Evolutionary conservation across 2,888 invertebrate species (phyloP).

Genomic region (Trissoscelio sp.): DNA sequence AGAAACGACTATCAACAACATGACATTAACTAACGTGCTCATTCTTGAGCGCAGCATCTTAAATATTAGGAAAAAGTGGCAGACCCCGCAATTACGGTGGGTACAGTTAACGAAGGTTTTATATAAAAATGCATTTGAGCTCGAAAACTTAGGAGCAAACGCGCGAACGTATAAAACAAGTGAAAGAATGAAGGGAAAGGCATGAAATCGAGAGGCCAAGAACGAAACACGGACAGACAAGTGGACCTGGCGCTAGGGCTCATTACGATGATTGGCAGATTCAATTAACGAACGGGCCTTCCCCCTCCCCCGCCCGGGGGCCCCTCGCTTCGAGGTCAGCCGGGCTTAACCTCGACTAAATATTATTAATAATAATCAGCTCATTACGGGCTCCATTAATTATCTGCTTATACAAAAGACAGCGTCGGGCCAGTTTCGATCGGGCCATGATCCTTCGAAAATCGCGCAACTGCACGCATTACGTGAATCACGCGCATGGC

Average conservation of each 20-base stretch:
- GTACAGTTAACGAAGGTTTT: slow-evolving; percentile 22
- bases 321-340: slow-evolving; percentile 79
- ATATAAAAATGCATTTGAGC: slow-evolving; percentile 33
- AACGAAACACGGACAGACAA: slow-evolving; percentile 73
- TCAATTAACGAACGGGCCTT: slow-evolving; percentile 86
- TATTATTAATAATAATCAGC: slow-evolving; percentile 83
- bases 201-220: slow-evolving; percentile 70
- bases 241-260: slow-evolving; percentile 85
- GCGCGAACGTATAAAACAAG: slow-evolving; percentile 49
- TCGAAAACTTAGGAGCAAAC: slow-evolving; percentile 46
- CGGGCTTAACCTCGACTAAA: slow-evolving; percentile 82
- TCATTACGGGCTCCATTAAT: slow-evolving; percentile 83
- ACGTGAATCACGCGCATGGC: slow-evolving; percentile 59
- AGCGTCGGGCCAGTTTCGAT: slow-evolving; percentile 75
- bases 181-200: slow-evolving; percentile 61
- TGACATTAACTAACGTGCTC: not conserved
- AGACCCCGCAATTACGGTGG: slow-evolving; percentile 5
- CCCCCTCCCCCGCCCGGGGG: slow-evolving; percentile 71
- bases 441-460: slow-evolving; percentile 66
- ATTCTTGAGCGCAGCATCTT: not conserved
- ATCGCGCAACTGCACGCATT: slow-evolving; percentile 61
- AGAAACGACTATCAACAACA: too few relatives aligned
- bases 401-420: slow-evolving; percentile 75
- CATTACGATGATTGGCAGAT: slow-evolving; percentile 92
- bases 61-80: slow-evolving; percentile 4